Evolutionary conservation across 2,113 vertebrate species (phyloP), one percentile per base, ranked within the genome.

Genomic region (Rana temporaria): DNA sequence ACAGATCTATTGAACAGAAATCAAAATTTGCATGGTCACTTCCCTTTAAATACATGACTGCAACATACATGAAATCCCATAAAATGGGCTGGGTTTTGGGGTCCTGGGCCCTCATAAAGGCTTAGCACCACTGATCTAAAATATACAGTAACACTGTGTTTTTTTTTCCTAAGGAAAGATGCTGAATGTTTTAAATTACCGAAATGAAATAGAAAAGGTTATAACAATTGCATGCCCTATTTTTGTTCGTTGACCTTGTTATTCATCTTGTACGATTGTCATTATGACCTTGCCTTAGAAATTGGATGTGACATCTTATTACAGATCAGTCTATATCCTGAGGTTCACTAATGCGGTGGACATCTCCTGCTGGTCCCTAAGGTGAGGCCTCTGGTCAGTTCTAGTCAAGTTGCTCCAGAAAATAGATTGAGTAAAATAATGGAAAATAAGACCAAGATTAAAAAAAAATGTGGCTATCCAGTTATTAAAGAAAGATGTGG

Each of bases 261-360:
- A 11, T 48, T 55, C 70, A 73, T 73, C 52, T 17, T 20, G 16
- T 17, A 42, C 73, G 63, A 42, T 76, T 62, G 63, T 77, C 74
- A 6, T 22, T 63, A 59, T 77, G 74, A 63, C 74, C 74, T 63
- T 63, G 59, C 19, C 20, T n/a, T 77, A 63, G 30, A 64, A 77
- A 77, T 63, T 77, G 74, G 59, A 77, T 77, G 57, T 77, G 74
- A 62, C 74, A 77, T 38, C 38, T 77, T 64, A 77, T 63, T 77
- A 63, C 9, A 63, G 59, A 34, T 48, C 34, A 38, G 60, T 4
- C 57, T 48, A 5, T 22, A 30, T n/a, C 2, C 4, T 19, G 15
- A 26, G 48, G 4, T 20, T 55, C 42, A 15, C 6, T 22, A 52
- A 5, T 24, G 7, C 42, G 15, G 48, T 55, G 69, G 48, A 71